Evolutionary conservation across 2,888 invertebrate genomes (phyloP).

Genomic region (Agapetus fuscipes): DNA sequence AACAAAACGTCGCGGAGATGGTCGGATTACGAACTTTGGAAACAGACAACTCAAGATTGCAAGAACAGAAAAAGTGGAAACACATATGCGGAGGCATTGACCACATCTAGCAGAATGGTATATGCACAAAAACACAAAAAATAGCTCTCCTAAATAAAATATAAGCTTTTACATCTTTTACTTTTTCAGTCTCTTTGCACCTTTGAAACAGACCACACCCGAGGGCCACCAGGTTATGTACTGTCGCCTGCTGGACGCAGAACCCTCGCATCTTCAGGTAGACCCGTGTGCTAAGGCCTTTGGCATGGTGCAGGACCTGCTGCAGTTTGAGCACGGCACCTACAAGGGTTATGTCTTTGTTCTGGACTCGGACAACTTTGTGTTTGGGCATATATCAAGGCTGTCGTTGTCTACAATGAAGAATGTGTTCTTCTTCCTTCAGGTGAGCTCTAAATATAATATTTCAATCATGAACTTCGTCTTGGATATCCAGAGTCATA

Average conservation of each 20-base stretch:
- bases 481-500: too few species aligned
- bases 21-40: too few species aligned
- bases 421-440: constrained; percentile 58
- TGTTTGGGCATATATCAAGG: constrained; percentile 53
- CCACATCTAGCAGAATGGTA: too few species aligned
- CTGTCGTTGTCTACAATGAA: constrained; percentile 54
- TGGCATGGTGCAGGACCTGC: constrained; percentile 51
- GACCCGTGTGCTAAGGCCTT: constrained; percentile 37
- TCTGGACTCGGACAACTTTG: constrained; percentile 52
- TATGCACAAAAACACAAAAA: too few species aligned
- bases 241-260: constrained; percentile 43
- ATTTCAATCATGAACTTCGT: too few species aligned
- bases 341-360: constrained; percentile 52
- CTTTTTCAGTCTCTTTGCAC: constrained; percentile 32
- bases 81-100: too few species aligned
- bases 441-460: too few species aligned
- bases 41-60: too few species aligned
- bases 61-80: too few species aligned
- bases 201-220: constrained; percentile 39
- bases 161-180: too few species aligned
- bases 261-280: constrained; percentile 50
- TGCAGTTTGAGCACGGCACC: constrained; percentile 49
- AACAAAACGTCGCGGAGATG: too few species aligned
- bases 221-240: constrained; percentile 49
- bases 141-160: too few species aligned